Evolutionary conservation across 2,113 vertebrate species (phyloP).

Genomic region (Choloepus hoffmanni): DNA sequence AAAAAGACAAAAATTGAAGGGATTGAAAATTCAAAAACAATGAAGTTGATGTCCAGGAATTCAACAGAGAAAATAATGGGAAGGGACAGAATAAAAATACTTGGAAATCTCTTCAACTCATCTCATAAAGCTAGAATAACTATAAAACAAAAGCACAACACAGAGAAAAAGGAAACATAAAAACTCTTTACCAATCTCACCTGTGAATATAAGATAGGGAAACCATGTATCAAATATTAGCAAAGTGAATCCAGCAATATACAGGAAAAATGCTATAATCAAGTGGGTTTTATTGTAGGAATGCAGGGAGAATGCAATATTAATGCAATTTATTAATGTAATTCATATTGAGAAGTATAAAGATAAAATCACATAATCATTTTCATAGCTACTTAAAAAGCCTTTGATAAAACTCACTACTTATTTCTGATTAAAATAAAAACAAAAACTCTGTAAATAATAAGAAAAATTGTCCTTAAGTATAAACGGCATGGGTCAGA

Average conservation of each 20-base stretch:
- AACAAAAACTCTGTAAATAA: neutral
- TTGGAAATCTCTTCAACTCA: neutral
- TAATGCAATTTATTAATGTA: slow-evolving; percentile 9
- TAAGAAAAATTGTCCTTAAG: neutral
- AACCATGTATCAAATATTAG: neutral
- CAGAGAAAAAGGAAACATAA: neutral
- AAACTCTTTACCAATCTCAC: neutral
- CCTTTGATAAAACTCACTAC: neutral
- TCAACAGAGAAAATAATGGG: neutral
- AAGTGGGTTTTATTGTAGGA: neutral
- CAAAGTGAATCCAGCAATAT: neutral
- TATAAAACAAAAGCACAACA: neutral
- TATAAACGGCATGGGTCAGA: neutral
- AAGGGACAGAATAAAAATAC: neutral
- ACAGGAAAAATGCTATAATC: neutral
- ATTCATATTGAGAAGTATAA: neutral
- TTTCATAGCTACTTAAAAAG: neutral
- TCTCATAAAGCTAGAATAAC: neutral
- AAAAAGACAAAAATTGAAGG: neutral
- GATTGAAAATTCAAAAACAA: neutral
- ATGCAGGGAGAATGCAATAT: neutral
- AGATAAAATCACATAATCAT: neutral
- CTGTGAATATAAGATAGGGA: neutral
- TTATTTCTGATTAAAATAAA: neutral
- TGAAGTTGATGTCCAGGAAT: neutral